Percentiles rank a stretch among this genome's conserved stretches.
These are phyloP conservation scores for Calliphora vicina DNA, from an alignment of 1,140 invertebrate species.

Conservation along the genomic window DNA sequence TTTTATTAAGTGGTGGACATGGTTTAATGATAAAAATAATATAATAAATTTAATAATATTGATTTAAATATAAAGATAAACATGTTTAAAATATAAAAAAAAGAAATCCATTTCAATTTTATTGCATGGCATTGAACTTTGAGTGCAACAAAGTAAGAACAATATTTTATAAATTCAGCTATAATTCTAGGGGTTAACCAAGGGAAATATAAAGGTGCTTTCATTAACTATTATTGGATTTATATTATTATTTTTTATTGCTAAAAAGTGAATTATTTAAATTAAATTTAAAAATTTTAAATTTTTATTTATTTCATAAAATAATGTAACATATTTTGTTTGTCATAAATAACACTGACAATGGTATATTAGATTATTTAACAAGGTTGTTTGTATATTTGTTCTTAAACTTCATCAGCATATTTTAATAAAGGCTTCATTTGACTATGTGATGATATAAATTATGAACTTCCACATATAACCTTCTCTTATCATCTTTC, in stretches of 20 bases:
- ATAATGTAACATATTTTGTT: not conserved
- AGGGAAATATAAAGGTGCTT: too few species aligned
- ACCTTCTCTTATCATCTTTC: not conserved
- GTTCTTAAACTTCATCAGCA: not conserved
- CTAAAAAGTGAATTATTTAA: not conserved
- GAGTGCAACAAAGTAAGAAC: not conserved
- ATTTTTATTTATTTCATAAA: too few species aligned
- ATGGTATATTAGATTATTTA: too few species aligned
- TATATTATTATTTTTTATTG: not conserved
- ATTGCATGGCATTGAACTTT: not conserved
- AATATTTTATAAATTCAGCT: too few species aligned
- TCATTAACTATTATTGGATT: not conserved
- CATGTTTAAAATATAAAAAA: not conserved
- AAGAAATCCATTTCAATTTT: not conserved
- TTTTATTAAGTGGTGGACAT: not conserved
- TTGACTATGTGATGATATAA: slow-evolving; percentile 32
- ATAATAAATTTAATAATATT: slow-evolving; percentile 7
- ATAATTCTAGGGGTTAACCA: too few species aligned
- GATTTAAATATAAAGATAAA: slow-evolving; percentile 1
- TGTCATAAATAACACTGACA: not conserved
- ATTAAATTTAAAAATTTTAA: too few species aligned
- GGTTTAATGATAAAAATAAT: slow-evolving; percentile 3
- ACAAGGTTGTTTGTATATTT: not conserved
- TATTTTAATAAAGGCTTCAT: slow-evolving; percentile 31
- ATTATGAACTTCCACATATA: slow-evolving; percentile 11